A percentile compares a stretch with the other conserved stretches of the same genome.
These are phyloP conservation scores for Dasyurus viverrinus DNA, from an alignment of 2,113 vertebrate species.

Conservation along the genomic window DNA sequence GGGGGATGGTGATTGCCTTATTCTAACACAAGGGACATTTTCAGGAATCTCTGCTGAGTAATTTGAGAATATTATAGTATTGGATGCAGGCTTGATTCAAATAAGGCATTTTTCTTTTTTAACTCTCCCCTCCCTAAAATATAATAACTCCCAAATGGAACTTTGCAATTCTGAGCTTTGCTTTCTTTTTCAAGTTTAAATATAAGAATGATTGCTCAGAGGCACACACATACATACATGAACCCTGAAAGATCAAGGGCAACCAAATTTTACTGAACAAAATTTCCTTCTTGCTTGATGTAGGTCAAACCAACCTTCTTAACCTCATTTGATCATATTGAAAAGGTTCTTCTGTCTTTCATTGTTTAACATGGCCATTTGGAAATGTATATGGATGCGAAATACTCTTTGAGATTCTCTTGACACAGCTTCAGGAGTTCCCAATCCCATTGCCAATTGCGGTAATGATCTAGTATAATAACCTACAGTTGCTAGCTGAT, in stretches of 20 bases:
- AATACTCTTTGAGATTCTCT: slow-evolving; percentile 48
- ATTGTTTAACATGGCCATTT: slow-evolving; percentile 33
- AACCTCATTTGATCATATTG: slow-evolving; percentile 58
- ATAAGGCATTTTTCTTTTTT: slow-evolving; percentile 30
- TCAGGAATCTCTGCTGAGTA: slow-evolving; percentile 62
- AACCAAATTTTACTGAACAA: slow-evolving; percentile 31
- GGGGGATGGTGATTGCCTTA: slow-evolving; percentile 44
- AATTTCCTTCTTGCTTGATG: slow-evolving; percentile 46
- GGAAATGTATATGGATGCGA: slow-evolving; percentile 64
- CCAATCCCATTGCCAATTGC: slow-evolving; percentile 57
- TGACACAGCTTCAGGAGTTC: slow-evolving; percentile 51
- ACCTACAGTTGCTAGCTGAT: slow-evolving; percentile 46
- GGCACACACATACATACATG: not conserved
- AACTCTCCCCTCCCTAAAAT: slow-evolving; percentile 45
- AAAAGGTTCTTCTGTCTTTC: slow-evolving; percentile 47
- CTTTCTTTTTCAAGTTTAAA: slow-evolving; percentile 43
- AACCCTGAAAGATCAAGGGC: slow-evolving; percentile 29
- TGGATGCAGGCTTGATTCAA: slow-evolving; percentile 56
- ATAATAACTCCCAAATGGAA: slow-evolving; percentile 25
- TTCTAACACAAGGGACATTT: slow-evolving; percentile 56
- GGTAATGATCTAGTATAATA: slow-evolving; percentile 60
- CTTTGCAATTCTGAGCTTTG: not conserved
- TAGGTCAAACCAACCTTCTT: slow-evolving; percentile 55
- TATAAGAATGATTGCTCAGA: slow-evolving; percentile 53
- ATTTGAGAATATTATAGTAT: slow-evolving; percentile 71